Evolutionary conservation across 2,113 vertebrate species (phyloP), one percentile per base, ranked within the genome.

Genomic region (Dasyurus viverrinus): DNA sequence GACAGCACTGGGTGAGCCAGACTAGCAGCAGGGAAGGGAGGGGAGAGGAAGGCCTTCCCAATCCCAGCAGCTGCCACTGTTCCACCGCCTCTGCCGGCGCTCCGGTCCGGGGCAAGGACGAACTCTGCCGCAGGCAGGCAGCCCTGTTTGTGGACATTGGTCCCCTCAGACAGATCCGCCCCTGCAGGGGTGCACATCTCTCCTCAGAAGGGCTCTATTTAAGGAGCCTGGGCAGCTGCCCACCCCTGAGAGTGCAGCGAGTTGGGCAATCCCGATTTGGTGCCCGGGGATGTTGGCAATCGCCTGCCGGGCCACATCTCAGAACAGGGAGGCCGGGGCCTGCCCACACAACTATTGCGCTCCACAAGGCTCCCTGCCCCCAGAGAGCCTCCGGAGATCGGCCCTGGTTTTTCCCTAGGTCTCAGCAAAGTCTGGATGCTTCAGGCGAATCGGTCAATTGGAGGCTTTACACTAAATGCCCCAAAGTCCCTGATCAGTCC

Each of bases 371-470:
- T 10, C 60, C n/a, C 30, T 36, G 19, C 30, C 60, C 30, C 4
- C 57, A 0, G 0, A 2, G 27, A 60, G 11, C 30, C 30, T 8
- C 4, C 0, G 1, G 1, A 19, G 30, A n/a, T n/a, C 30, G 16
- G 24, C 11, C 0, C 30, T 76, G 60, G 7, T 2, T 19, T 10
- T 57, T n/a, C 5, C 3, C 36, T 76, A 19, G 0, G 3, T n/a
- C 5, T 36, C 12, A n/a, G 10, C 27, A 60, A 26, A 57, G 27
- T 12, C 30, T 36, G 30, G 57, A n/a, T 36, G 11, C 27, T 30
- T 68, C 30, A 16, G 30, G 26, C 30, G 57, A 60, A 12, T 30
- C 27, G 30, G 10, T 68, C 27, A 36, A 14, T 12, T 68, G 30
- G 12, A 36, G 60, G 27, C 30, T 36, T 68, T 14, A 60, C 36